These are phyloP conservation scores for Drosophila bunnanda DNA, from an alignment of 2,888 invertebrate species.

Conservation along the genomic window DNA sequence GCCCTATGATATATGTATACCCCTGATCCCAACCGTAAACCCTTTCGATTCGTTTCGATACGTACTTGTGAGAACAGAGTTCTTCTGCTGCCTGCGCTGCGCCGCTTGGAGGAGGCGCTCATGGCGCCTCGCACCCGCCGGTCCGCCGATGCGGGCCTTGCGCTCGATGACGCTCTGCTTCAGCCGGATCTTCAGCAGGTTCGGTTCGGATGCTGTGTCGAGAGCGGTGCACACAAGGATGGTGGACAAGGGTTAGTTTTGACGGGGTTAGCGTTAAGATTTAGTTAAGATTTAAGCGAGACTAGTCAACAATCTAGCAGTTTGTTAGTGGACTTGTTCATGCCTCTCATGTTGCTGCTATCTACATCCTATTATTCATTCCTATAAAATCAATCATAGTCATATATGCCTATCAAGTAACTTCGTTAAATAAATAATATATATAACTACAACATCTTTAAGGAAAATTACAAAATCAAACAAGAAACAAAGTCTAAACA, in stretches of 20 bases:
- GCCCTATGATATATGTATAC: neutral
- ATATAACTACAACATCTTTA: neutral
- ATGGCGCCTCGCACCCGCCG: constrained; percentile 93
- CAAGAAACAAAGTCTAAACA: too few relatives aligned
- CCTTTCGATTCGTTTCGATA: constrained; percentile 63
- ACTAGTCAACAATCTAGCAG: constrained; percentile 1
- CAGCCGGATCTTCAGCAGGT: constrained; percentile 96
- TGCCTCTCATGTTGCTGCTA: neutral
- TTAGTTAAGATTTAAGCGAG: neutral
- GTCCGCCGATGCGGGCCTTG: constrained; percentile 92
- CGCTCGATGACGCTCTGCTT: constrained; percentile 98
- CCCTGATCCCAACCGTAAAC: neutral
- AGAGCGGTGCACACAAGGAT: constrained; percentile 25
- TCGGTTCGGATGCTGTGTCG: constrained; percentile 95
- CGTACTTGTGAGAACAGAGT: constrained; percentile 85
- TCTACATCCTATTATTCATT: too few relatives aligned
- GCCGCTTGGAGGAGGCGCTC: constrained; percentile 89
- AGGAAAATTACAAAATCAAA: too few relatives aligned
- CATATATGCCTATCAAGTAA: neutral
- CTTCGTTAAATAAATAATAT: neutral
- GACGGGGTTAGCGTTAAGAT: constrained; percentile 2
- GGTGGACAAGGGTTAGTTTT: constrained; percentile 9
- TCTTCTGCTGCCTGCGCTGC: constrained; percentile 86
- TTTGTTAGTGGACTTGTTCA: constrained; percentile 1
- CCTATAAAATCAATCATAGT: neutral